Evolutionary conservation across 2,888 invertebrate genomes (phyloP).

Genomic region (Parelbella ahira): DNA sequence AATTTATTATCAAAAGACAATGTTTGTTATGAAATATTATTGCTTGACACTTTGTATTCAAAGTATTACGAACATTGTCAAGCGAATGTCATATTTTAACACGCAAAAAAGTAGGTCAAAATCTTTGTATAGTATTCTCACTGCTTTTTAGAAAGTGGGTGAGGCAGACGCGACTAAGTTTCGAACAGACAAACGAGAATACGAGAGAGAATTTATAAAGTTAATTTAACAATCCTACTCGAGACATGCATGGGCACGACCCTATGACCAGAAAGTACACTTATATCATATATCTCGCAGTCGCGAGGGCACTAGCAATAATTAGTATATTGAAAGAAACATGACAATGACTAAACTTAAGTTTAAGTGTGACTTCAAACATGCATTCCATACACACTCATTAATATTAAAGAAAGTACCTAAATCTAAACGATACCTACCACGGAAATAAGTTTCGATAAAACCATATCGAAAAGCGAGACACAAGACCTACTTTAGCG

Average conservation of each 20-base stretch:
- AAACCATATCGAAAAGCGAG: conserved; percentile 58
- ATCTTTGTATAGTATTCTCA: no score
- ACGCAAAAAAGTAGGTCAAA: no score
- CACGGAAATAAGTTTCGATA: conserved; percentile 54
- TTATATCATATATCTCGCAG: conserved; percentile 55
- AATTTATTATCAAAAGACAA: no score
- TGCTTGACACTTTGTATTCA: no score
- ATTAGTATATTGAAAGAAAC: conserved; percentile 49
- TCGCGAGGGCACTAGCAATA: conserved; percentile 52
- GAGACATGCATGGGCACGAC: conserved; percentile 47
- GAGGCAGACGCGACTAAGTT: neutral
- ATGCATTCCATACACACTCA: conserved; percentile 61
- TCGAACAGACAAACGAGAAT: conserved; percentile 35
- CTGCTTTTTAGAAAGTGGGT: no score
- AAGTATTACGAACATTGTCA: no score
- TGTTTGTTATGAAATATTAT: no score
- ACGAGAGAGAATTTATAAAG: conserved; percentile 42
- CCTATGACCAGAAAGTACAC: conserved; percentile 79
- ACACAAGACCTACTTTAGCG: conserved; percentile 52
- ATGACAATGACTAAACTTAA: conserved; percentile 59
- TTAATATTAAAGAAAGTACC: conserved; percentile 57
- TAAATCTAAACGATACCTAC: conserved; percentile 64
- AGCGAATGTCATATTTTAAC: no score
- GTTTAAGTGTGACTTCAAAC: conserved; percentile 66
- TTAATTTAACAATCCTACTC: conserved; percentile 49